Conservation (phyloP, 2,797 vertebrate species). For the Bradypodion ventrale region DNA sequence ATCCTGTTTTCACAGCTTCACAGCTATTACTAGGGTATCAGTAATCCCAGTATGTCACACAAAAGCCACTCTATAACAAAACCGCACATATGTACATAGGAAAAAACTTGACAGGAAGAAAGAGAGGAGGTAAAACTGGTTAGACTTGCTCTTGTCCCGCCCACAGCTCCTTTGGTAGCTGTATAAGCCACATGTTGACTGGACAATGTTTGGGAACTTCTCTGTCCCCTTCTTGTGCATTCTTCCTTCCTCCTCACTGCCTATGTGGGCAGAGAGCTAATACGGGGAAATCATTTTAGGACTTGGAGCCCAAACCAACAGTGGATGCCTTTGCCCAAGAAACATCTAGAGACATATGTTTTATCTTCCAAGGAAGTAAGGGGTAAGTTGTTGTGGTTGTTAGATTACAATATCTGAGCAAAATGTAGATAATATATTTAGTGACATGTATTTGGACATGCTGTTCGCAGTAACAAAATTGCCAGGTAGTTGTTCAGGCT, state of each 20-base stretch:
- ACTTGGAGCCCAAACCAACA: background rate
- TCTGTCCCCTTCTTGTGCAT: background rate
- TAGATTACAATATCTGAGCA: background rate
- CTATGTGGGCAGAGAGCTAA: background rate
- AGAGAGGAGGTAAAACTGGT: conserved; percentile 24
- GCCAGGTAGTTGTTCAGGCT: background rate
- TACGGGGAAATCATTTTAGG: background rate
- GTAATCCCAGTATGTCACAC: background rate
- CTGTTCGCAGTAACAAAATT: background rate
- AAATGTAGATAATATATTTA: background rate
- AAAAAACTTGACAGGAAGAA: background rate
- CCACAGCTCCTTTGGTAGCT: conserved; percentile 8
- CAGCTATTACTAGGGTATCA: background rate
- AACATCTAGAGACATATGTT: background rate
- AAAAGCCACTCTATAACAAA: background rate
- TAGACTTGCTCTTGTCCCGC: conserved; percentile 16
- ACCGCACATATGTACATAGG: background rate
- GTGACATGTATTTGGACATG: background rate
- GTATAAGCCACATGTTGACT: conserved; percentile 7
- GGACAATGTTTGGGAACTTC: background rate
- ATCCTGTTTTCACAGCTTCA: background rate
- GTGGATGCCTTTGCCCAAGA: background rate
- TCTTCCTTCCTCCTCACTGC: conserved; percentile 6
- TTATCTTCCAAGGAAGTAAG: background rate
- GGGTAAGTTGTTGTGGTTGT: background rate